Base-by-base conservation (phyloP, 2,797 vertebrate species). In the Molossus molossus region DNA sequence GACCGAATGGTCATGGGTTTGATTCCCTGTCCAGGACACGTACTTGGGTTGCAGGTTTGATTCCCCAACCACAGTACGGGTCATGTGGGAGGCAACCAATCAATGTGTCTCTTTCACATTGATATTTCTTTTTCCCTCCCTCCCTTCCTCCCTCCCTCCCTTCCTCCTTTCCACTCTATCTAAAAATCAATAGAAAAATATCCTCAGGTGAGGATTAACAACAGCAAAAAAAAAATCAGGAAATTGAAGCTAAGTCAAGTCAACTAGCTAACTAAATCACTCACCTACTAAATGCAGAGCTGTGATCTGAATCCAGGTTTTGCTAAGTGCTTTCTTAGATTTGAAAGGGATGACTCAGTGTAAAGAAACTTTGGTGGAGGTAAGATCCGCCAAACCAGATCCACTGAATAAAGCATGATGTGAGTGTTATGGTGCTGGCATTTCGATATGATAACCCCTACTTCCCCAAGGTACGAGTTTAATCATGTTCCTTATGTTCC, bases 241-340 rank as follows among this genome's bases (percentile, higher is more conserved):
- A 87, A 81, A 72, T 88, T 90, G 20, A 70, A 82, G 50, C 55
- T 67, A 76, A 76, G 37, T 45, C 29, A 91, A 83, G 27, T 92
- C 73, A 53, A 27, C 50, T 86, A 58, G 69, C 85, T 94, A 93
- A 33, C 18, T 17, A 96, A 33, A 25, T 89, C 13, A 57, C 6
- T 57, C 10, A 90, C 5, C 9, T 87, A 85, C 29, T 90, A 76
- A 94, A 88, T 93, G 45, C 37, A 55, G 67, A 85, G 72, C 50
- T 92, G 21, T 17, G 57, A 75, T 88, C 45, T 85, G 75, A 94
- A 91, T 79, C 8, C 37, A 53, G 11, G 27, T 91, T 8, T 95
- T 14, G 79, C 3, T 70, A 40, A 88, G 76, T 84, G n/a, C 57
- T 48, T 84, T 48, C 15, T 95, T 88, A 58, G 91, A 79, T 90